phyloP scores from a whole-genome alignment of 37 sponge, comb jelly and placozoan genomes.

The Hexactinellida sp. region DNA sequence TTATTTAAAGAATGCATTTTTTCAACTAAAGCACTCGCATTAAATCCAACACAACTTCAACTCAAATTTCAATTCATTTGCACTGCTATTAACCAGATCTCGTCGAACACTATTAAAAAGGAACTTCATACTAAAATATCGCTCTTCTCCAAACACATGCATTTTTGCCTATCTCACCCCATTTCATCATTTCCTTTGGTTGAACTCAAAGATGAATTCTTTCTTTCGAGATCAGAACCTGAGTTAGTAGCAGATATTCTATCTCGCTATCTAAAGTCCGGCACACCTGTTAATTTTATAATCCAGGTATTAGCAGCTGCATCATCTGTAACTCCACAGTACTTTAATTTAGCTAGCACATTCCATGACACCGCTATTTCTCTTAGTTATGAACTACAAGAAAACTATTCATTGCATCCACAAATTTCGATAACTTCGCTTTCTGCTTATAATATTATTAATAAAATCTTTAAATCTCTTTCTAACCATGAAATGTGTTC shows the following conservation, averaged over 20 bases:
- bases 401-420: neutral
- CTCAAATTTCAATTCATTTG: conserved; percentile 6
- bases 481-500: neutral
- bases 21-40: neutral
- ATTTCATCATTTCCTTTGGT: neutral
- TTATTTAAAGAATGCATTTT: neutral
- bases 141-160: neutral
- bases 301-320: neutral
- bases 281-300: neutral
- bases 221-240: neutral
- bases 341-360: neutral
- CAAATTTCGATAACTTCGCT: neutral
- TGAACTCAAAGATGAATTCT: neutral
- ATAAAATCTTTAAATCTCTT: neutral
- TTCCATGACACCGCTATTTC: neutral
- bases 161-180: neutral
- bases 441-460: neutral
- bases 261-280: neutral
- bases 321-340: neutral
- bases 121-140: neutral
- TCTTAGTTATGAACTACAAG: neutral
- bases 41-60: neutral
- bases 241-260: neutral
- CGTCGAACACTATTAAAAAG: neutral
- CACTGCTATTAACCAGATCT: conserved; percentile 4